phyloP scores from a whole-genome alignment of 64 coral and sea anemone genomes.

The Stichodactyla helianthus region DNA sequence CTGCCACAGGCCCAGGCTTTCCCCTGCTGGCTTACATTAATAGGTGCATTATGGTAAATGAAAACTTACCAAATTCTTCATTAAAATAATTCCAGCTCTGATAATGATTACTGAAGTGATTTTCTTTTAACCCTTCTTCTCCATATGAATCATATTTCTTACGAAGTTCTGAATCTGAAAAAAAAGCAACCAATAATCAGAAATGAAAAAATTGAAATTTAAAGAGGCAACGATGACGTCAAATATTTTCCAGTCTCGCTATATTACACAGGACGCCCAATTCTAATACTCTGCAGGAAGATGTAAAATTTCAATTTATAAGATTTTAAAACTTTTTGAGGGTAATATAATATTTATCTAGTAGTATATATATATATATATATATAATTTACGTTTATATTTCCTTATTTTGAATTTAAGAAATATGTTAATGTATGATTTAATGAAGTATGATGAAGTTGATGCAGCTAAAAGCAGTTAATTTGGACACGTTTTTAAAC shows the following conservation, averaged over 20 bases:
- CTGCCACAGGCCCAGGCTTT: too few relatives aligned
- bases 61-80: slow-evolving; percentile 94
- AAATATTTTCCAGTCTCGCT: not conserved
- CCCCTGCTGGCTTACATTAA: too few relatives aligned
- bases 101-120: slow-evolving; percentile 92
- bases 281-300: not conserved
- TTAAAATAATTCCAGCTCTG: slow-evolving; percentile 99
- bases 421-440: too few relatives aligned
- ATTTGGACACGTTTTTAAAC: too few relatives aligned
- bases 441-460: too few relatives aligned
- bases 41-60: not conserved
- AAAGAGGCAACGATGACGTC: not conserved
- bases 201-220: not conserved
- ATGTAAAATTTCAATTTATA: too few relatives aligned
- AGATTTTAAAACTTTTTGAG: too few relatives aligned
- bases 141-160: slow-evolving; percentile 99
- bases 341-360: too few relatives aligned
- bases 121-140: slow-evolving; percentile 94
- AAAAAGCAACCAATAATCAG: not conserved
- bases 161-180: slow-evolving; percentile 88
- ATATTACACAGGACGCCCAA: not conserved
- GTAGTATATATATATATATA: too few relatives aligned
- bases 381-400: too few relatives aligned
- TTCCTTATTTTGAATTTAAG: too few relatives aligned
- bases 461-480: too few relatives aligned